Evolutionary conservation across 2,113 vertebrate genomes (phyloP).

Genomic region (Polypterus bichir): DNA sequence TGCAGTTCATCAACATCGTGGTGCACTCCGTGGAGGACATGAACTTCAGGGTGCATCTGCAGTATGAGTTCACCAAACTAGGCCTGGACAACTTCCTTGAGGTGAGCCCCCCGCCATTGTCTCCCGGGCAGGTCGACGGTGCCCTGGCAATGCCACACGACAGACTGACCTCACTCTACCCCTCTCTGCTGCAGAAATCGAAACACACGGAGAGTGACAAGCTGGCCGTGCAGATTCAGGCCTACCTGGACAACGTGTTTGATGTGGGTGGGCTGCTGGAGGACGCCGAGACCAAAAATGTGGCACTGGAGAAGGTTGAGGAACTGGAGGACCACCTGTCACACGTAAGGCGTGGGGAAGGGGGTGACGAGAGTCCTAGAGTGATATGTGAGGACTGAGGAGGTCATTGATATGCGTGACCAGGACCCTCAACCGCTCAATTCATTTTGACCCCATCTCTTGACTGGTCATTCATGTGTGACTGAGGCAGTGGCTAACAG

Average conservation of each 20-base stretch:
- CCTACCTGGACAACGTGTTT: conserved; percentile 92
- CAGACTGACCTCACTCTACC: neutral
- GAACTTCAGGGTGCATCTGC: conserved; percentile 94
- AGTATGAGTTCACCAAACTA: conserved; percentile 90
- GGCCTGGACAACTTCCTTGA: conserved; percentile 88
- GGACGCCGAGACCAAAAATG: conserved; percentile 92
- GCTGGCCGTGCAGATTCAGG: conserved; percentile 93
- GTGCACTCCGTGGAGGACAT: conserved; percentile 97
- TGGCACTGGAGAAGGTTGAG: conserved; percentile 92
- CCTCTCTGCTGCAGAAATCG: conserved; percentile 61
- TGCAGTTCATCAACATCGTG: conserved; percentile 98
- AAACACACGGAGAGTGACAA: conserved; percentile 94
- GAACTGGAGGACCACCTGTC: conserved; percentile 94
- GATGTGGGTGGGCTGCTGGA: conserved; percentile 92
- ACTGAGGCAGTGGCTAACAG: no score
- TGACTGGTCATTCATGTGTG: neutral
- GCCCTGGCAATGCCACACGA: neutral
- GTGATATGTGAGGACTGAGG: neutral
- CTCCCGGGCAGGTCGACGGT: neutral
- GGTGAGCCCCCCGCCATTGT: conserved; percentile 37
- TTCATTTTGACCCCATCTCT: neutral
- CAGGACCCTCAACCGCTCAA: neutral
- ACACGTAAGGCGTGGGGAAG: conserved; percentile 53
- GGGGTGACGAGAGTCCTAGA: neutral
- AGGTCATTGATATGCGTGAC: neutral